phyloP scores from a whole-genome alignment of 2,113 vertebrate species.

The Micronycteris hirsuta region DNA sequence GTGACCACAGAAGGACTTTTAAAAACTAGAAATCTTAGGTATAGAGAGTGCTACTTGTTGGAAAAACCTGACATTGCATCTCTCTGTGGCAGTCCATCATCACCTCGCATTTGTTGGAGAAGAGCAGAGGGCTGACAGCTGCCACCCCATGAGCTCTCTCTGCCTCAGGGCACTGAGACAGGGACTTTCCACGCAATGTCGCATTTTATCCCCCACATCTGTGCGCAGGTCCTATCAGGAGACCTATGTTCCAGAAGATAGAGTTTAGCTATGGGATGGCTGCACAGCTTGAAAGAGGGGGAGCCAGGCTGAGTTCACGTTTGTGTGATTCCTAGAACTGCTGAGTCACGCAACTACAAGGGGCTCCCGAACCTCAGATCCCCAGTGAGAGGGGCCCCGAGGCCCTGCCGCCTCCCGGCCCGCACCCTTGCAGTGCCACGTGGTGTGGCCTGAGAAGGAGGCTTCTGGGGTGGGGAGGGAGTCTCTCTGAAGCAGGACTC shows the following conservation, averaged over 20 bases:
- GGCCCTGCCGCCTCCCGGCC: background rate
- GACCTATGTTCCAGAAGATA: background rate
- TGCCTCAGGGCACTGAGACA: background rate
- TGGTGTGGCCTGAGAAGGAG: background rate
- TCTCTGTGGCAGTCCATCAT: background rate
- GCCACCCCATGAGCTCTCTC: background rate
- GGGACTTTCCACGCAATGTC: background rate
- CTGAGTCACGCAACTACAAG: background rate
- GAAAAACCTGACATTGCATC: background rate
- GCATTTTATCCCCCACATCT: background rate
- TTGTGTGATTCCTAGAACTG: background rate
- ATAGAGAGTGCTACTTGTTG: background rate
- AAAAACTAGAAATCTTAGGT: background rate
- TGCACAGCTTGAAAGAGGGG: background rate
- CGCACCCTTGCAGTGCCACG: fast-evolving
- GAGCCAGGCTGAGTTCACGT: background rate
- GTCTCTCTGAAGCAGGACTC: background rate
- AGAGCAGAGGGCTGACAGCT: background rate
- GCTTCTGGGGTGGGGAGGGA: background rate
- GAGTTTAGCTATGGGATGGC: background rate
- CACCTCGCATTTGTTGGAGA: background rate
- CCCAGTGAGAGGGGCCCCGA: background rate
- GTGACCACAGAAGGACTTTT: background rate
- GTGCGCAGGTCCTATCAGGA: background rate
- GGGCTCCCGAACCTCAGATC: background rate